Base-by-base conservation (phyloP, 1,140 invertebrate genomes). In the Mamestra configurata region DNA sequence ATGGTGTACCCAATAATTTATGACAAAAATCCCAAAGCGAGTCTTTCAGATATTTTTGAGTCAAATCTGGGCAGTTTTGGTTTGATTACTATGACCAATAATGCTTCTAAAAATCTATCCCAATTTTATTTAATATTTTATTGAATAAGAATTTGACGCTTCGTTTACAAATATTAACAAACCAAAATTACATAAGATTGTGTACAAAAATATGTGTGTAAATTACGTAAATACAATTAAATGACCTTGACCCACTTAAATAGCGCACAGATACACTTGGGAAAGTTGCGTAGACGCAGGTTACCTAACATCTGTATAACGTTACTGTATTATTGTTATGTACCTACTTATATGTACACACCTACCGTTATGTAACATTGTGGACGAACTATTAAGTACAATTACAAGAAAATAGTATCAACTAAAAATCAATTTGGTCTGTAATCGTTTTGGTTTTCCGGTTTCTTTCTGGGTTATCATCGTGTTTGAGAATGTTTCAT, bases 161-260 rank as follows among this genome's bases (percentile, higher is more conserved):
- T n/a, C n/a, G n/a, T n/a, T n/a, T n/a, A n/a, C n/a, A n/a, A n/a
- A n/a, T n/a, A n/a, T n/a, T n/a, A n/a, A n/a, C n/a, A n/a, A 31
- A 31, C 5, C 2, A 31, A 31, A 5, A 5, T 31, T 31, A 31
- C 27, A 31, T 31, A 31, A 31, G 2, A 31, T 31, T 3, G 27
- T 31, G 27, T 11, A 40, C 10, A 40, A 6, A 10, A 15, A 15
- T 15, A 15, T 10, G 22, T 1, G 8, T 20, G 18, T 11, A 66
- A 57, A 31, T 79, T 72, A 64, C 72, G 59, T 66, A n/a, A 75
- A 75, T 53, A 18, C n/a, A 68, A 66, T 40, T 51, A 57, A 61
- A 76, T 81, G 79, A 84, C 84, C 84, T 86, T 86, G 84, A 82
- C 80, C 82, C 73, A 84, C 70, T 82, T 77, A 55, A 43, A 75